Conservation (phyloP, 2,888 invertebrate genomes). For the Acanthosoma haemorrhoidale region DNA sequence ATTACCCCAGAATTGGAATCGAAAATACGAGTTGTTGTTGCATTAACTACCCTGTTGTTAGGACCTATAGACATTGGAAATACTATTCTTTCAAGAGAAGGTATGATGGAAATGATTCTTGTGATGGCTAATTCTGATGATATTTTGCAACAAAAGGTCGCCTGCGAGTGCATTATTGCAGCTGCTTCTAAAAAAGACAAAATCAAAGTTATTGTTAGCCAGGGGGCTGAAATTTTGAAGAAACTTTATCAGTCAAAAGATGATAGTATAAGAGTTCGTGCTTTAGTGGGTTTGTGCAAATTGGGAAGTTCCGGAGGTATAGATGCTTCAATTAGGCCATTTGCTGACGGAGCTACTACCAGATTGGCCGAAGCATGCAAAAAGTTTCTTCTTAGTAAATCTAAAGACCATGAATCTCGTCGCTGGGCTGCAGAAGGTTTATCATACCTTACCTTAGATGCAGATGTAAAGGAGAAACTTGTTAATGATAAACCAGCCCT, state of each 20-base stretch:
- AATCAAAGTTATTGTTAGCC: slow-evolving; percentile 79
- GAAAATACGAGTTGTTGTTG: slow-evolving; percentile 68
- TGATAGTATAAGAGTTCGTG: slow-evolving; percentile 83
- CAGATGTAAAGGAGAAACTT: slow-evolving; percentile 95
- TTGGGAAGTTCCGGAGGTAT: slow-evolving; percentile 90
- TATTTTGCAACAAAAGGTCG: slow-evolving; percentile 80
- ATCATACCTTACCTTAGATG: slow-evolving; percentile 93
- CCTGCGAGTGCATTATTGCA: slow-evolving; percentile 94
- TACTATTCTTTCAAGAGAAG: slow-evolving; percentile 69
- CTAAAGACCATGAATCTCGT: slow-evolving; percentile 80
- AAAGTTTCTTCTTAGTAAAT: slow-evolving; percentile 79
- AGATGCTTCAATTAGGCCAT: slow-evolving; percentile 89
- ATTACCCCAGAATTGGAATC: slow-evolving; percentile 75
- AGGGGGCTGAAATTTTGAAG: slow-evolving; percentile 90
- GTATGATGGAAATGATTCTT: slow-evolving; percentile 92
- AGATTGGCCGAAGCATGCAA: slow-evolving; percentile 92
- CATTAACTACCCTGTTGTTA: slow-evolving; percentile 79
- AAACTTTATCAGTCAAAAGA: slow-evolving; percentile 83
- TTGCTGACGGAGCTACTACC: slow-evolving; percentile 89
- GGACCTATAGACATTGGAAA: slow-evolving; percentile 94
- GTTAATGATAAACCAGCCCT: slow-evolving; percentile 80
- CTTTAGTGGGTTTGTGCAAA: slow-evolving; percentile 91
- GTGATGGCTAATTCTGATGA: slow-evolving; percentile 96
- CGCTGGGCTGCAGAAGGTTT: slow-evolving; percentile 97
- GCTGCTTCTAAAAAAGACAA: slow-evolving; percentile 97